Conservation (phyloP, 2,797 vertebrate genomes). For the Pteronotus mesoamericanus region DNA sequence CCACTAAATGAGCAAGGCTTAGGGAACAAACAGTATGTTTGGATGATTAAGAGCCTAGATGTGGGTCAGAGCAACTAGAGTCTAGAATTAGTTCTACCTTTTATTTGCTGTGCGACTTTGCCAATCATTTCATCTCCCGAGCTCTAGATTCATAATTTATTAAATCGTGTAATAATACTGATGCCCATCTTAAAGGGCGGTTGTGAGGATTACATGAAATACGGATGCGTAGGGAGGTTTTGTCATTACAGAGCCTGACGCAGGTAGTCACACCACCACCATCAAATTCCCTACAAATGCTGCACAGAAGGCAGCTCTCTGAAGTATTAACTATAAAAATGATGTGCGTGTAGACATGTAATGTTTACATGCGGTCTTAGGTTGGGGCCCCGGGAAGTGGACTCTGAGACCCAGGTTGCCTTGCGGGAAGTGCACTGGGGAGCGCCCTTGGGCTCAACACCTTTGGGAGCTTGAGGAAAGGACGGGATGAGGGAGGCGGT, state of each 20-base stretch:
- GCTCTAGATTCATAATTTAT: not conserved
- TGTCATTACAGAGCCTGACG: not conserved
- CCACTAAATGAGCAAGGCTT: not conserved
- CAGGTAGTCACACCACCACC: not conserved
- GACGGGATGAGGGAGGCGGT: not conserved
- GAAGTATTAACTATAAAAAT: not conserved
- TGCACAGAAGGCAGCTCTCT: not conserved
- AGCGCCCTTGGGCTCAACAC: too few species aligned
- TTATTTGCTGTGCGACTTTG: not conserved
- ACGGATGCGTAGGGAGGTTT: not conserved
- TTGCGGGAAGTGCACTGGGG: not conserved
- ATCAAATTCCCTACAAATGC: not conserved
- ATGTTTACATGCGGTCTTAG: not conserved
- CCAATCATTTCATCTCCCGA: not conserved
- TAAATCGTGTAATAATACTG: not conserved
- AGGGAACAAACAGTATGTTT: not conserved
- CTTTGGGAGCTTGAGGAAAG: not conserved
- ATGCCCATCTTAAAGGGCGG: not conserved
- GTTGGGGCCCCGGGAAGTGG: not conserved
- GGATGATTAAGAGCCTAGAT: not conserved
- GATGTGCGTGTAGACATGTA: not conserved
- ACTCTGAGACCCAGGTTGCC: not conserved
- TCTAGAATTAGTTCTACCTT: not conserved
- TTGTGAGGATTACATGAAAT: not conserved
- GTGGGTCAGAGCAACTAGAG: not conserved